Base-by-base conservation (phyloP, 2,113 vertebrate species). In the Podilymbus podiceps region DNA sequence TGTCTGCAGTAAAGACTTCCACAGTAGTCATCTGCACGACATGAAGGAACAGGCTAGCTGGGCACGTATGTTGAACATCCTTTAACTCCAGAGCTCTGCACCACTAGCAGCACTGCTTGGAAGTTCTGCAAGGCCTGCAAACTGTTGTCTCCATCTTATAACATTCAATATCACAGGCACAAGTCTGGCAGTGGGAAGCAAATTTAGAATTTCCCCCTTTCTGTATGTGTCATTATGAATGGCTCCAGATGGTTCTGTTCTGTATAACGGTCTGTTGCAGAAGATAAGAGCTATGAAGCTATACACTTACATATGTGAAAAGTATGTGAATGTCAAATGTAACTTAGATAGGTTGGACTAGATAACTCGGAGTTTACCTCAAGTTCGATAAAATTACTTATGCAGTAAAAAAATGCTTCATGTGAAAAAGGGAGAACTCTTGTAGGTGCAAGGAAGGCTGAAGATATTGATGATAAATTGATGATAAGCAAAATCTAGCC, bases 231-330 rank as follows among this genome's bases (percentile, higher is more conserved):
- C 35, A n/a, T 90, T 90, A 56, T 0, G 75, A 44, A 78, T 64
- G 40, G 44, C 79, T 96, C 15, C 90, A 95, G 85, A 89, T 89
- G 94, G 73, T 91, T 94, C 77, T 81, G 40, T 60, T 89, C 76
- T 60, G 66, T 78, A 63, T 69, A 81, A 42, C 0, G 0, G n/a
- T 87, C 56, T 88, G 76, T 68, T 87, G 76, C 66, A 94, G 85
- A 59, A 85, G 64, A 38, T 64, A 75, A 69, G 40, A 89, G 64
- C 56, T 87, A 38, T 72, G 79, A 22, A 90, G 52, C 44, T 21
- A 23, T 20, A 17, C 0, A 5, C 35, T 96, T 74, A 63, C 4
- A 4, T 80, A 82, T 72, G 76, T 90, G 86, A 30, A 87, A 92
- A 72, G 35, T 21, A 18, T 64, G n/a, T 69, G 78, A 91, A 79